phyloP scores from a whole-genome alignment of 2,113 vertebrate species.

The Amazona guildingii region DNA sequence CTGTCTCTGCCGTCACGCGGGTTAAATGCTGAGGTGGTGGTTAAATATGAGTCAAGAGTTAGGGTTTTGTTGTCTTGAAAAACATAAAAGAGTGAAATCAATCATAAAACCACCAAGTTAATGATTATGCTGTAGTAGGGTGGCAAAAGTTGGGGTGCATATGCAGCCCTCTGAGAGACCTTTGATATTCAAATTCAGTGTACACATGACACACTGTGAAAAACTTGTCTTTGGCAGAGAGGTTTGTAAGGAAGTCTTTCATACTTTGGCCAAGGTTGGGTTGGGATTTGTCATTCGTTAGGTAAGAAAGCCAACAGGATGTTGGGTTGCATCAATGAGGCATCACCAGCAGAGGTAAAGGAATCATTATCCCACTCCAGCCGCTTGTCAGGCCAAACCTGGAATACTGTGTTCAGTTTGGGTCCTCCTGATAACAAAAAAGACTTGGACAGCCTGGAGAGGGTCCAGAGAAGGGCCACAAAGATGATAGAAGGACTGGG shows the following conservation, averaged over 20 bases:
- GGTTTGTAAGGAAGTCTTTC: not conserved
- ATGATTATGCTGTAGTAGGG: rapidly evolving
- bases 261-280: not conserved
- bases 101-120: not conserved
- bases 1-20: rapidly evolving
- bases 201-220: not conserved
- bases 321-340: not conserved
- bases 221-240: not conserved
- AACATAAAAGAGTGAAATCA: not conserved
- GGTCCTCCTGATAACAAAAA: not conserved
- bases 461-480: not conserved
- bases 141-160: rapidly evolving
- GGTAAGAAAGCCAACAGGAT: not conserved
- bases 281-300: not conserved
- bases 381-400: not conserved
- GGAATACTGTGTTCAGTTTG: not conserved
- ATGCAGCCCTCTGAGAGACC: rapidly evolving
- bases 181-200: not conserved
- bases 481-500: not conserved
- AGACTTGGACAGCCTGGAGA: not conserved
- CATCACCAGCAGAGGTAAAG: not conserved
- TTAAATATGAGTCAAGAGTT: not conserved
- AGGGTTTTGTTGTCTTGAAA: not conserved
- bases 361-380: not conserved
- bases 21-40: not conserved